Evolutionary conservation across 1,140 invertebrate species (phyloP).

Genomic region (Phenacoccus solenopsis): DNA sequence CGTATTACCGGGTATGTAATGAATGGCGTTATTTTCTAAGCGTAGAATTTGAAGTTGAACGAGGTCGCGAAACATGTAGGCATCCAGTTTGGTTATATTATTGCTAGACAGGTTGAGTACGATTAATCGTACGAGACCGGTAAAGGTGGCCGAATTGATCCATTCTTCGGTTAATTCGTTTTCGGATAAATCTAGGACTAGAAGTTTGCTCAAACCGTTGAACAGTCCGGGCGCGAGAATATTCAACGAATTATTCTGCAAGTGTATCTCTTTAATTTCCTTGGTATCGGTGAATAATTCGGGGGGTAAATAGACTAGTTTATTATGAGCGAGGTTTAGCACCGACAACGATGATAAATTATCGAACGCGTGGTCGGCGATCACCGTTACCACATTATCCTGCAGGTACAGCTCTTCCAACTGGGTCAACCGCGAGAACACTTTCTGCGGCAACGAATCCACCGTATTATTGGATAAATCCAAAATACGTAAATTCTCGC

Average conservation of each 20-base stretch:
- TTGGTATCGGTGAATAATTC: constrained; percentile 67
- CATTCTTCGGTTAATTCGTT: constrained; percentile 77
- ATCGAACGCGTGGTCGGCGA: constrained; percentile 68
- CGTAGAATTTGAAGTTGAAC: constrained; percentile 67
- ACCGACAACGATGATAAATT: constrained; percentile 60
- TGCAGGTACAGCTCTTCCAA: constrained; percentile 51
- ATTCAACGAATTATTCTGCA: constrained; percentile 75
- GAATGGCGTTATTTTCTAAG: constrained; percentile 69
- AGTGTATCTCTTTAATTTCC: constrained; percentile 66
- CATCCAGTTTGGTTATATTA: constrained; percentile 60
- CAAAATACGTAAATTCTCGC: constrained; percentile 53
- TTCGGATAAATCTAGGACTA: constrained; percentile 67
- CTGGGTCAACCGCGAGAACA: constrained; percentile 54
- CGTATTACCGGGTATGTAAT: constrained; percentile 64
- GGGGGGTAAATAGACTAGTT: constrained; percentile 63
- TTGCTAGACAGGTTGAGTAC: constrained; percentile 72
- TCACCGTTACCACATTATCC: constrained; percentile 54
- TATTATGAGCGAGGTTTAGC: constrained; percentile 68
- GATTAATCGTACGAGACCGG: constrained; percentile 62
- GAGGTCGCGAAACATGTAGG: constrained; percentile 63
- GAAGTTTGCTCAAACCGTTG: constrained; percentile 61
- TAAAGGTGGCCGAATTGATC: constrained; percentile 76
- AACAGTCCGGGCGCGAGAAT: constrained; percentile 75
- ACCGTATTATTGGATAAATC: constrained; percentile 74
- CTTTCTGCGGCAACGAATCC: constrained; percentile 58